Conservation (phyloP, 2,797 vertebrate species). For the Oreortyx pictus region DNA sequence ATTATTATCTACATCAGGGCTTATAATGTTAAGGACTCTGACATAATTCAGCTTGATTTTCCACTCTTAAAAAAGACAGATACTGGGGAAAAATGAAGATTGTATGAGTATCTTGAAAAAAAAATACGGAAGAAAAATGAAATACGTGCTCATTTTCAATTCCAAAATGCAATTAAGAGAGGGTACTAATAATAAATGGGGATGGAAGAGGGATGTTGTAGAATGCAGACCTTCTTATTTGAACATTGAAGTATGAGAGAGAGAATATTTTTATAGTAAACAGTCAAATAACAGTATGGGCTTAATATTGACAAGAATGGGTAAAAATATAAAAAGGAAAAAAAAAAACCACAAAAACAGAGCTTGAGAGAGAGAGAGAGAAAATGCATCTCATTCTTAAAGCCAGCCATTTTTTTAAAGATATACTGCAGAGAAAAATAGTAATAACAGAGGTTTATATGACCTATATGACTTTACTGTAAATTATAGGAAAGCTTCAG, state of each 20-base stretch:
- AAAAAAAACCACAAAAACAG: neutral
- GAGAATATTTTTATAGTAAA: neutral
- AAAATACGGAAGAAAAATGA: accelerated
- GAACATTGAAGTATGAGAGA: neutral
- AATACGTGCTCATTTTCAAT: neutral
- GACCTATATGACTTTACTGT: neutral
- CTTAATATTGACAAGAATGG: neutral
- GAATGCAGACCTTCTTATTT: neutral
- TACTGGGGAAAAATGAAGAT: neutral
- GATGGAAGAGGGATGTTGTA: neutral
- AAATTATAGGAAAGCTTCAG: neutral
- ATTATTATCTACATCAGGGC: neutral
- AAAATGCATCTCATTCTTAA: neutral
- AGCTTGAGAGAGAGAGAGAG: neutral
- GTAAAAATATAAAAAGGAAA: neutral
- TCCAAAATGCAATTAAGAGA: neutral
- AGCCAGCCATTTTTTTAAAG: neutral
- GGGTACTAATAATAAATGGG: neutral
- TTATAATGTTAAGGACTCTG: neutral
- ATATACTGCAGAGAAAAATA: neutral
- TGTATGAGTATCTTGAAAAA: neutral
- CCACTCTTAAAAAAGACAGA: neutral
- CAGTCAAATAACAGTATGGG: neutral
- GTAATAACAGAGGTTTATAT: neutral
- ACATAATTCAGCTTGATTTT: neutral